A percentile compares a stretch with the other conserved stretches of the same genome.
phyloP scores from a whole-genome alignment of 2,888 invertebrate genomes.

The Pachydiplax longipennis region DNA sequence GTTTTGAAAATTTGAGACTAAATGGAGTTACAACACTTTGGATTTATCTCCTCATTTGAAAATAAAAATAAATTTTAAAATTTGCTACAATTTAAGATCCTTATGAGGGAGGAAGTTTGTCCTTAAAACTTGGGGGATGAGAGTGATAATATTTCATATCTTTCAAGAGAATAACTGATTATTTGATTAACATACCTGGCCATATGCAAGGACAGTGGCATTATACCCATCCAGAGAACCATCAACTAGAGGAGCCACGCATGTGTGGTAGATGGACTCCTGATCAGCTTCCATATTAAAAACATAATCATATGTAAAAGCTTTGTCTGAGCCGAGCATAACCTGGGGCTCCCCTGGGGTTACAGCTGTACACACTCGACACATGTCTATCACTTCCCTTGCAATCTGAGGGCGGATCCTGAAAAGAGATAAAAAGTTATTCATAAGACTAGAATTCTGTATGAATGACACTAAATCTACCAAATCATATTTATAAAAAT shows the following conservation, averaged over 20 bases:
- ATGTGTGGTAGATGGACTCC: slow-evolving; percentile 79
- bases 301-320: slow-evolving; percentile 96
- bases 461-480: background rate
- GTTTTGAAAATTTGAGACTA: too few species aligned
- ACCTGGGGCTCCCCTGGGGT: slow-evolving; percentile 91
- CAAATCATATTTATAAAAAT: too few species aligned
- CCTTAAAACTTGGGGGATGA: too few species aligned
- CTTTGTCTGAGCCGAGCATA: slow-evolving; percentile 89
- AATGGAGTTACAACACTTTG: too few species aligned
- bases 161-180: too few species aligned
- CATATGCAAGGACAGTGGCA: slow-evolving; percentile 96
- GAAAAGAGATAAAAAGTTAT: background rate
- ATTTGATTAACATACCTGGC: slow-evolving; percentile 71
- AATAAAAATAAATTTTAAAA: too few species aligned
- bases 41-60: too few species aligned
- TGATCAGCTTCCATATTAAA: slow-evolving; percentile 84
- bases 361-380: slow-evolving; percentile 90
- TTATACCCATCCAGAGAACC: slow-evolving; percentile 96
- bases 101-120: too few species aligned
- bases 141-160: too few species aligned
- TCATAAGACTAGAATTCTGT: background rate
- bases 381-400: slow-evolving; percentile 92
- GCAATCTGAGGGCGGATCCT: slow-evolving; percentile 90
- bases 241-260: slow-evolving; percentile 86
- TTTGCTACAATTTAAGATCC: too few species aligned